Base-by-base conservation (phyloP, 1,140 invertebrate species). In the Drosophila sproati region DNA sequence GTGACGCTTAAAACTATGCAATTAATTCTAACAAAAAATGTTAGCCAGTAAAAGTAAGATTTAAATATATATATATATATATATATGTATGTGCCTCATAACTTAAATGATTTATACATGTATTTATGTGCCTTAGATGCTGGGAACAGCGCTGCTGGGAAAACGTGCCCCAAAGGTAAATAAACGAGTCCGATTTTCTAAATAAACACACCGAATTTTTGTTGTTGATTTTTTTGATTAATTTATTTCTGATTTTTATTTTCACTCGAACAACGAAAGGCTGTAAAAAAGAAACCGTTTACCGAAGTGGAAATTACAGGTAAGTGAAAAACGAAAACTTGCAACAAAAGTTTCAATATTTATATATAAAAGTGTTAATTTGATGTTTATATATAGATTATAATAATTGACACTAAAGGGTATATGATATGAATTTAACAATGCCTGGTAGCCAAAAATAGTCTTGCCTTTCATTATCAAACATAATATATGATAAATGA, bases 201-300 rank as follows among this genome's bases (percentile, higher is more conserved):
- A 31, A 62, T 3, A 8, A 35, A 48, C 4, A 67, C 20, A 52
- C 31, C 41, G 8, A 67, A 41, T 35, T 59, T 52, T 61, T 5
- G 34, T 1, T 12, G 12, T 39, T 47, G 31, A 73, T 75, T 75
- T 66, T 48, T 56, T 70, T 60, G 35, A 71, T 34, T 57, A 76
- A 68, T 73, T 85, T 52, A 70, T 52, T 63, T 59, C 51, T 71
- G 60, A 48, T 61, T 73, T 78, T 64, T 54, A 54, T 74, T 69
- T 78, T 56, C 39, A 62, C 10, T 45, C 57, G 45, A 12, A 31
- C 52, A 61, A 55, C 12, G 45, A 47, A 76, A 91, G 87, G 43
- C 88, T 73, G 91, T 92, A 51, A 92, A 92, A 83, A 92, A 92
- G 91, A 92, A 92, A 91, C 91, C 91, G 50, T 92, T 92, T 43